Evolutionary conservation across 2,113 vertebrate species (phyloP), one percentile per base, ranked within the genome.

Genomic region (Macrotus californicus): DNA sequence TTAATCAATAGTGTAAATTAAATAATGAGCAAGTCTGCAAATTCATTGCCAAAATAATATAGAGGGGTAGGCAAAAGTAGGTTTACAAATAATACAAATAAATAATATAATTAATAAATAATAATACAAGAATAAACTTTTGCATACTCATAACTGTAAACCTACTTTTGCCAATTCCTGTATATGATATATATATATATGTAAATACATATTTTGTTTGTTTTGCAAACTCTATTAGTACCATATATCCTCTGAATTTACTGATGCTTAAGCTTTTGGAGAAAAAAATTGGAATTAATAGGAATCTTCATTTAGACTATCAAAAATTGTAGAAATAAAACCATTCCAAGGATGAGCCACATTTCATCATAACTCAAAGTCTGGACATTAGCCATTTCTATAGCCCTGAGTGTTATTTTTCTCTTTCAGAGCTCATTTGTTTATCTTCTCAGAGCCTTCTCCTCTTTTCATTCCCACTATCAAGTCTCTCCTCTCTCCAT

Each of bases 31-130:
- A 93, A 91, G 4, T 89, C 82, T 86, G n/a, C 16, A 91, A 52
- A 93, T 96, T 85, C 50, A 89, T 89, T 87, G 54, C 54, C 80
- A 89, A 94, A 85, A 14, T 52, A 77, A 77, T 50, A 77, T n/a
- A 77, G 8, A 22, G 29, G 10, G 48, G 48, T n/a, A 19, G 31
- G 48, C 46, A 52, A 77, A 76, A 50, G 16, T n/a, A 77, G 31
- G 18, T 77, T n/a, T 77, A 59, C 73, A 48, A 67, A 67, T 19
- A 67, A 67, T 69, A 39, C 67, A 70, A 77, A 77, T 76, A 52
- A 52, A 77, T 77, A 77, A 77, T 77, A 77, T 9, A 76, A 34
- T 76, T 11, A n/a, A 64, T 61, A 50, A 50, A 76, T 76, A 50
- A 75, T 48, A 48, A 77, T 77, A n/a, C 10, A 77, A n/a, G 48